Percentiles rank a stretch among this genome's conserved stretches.
Evolutionary conservation across 1,140 invertebrate species (phyloP).

Genomic region (Paramacrobiotus metropolitanus): DNA sequence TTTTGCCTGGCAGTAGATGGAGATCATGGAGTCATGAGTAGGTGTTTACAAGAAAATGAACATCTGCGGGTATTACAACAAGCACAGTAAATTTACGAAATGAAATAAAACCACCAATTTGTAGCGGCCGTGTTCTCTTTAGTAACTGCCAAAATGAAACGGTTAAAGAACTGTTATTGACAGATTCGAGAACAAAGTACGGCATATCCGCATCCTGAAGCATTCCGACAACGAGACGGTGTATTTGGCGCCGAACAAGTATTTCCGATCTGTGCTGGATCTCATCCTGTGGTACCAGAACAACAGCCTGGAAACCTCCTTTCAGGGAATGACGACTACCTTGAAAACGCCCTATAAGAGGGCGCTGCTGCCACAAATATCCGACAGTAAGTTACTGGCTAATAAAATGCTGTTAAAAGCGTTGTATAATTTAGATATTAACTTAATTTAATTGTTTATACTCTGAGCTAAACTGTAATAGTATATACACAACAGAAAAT

Average conservation of each 20-base stretch:
- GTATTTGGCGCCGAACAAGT: constrained; percentile 63
- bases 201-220: constrained; percentile 59
- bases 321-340: constrained; percentile 29
- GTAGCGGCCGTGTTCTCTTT: too few relatives aligned
- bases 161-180: constrained; percentile 14
- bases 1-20: too few relatives aligned
- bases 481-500: too few relatives aligned
- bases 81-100: background rate
- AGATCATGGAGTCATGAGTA: too few relatives aligned
- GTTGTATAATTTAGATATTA: too few relatives aligned
- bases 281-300: constrained; percentile 69
- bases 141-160: too few relatives aligned
- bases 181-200: constrained; percentile 54
- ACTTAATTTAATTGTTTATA: too few relatives aligned
- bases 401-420: too few relatives aligned
- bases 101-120: background rate
- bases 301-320: constrained; percentile 64
- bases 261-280: constrained; percentile 65
- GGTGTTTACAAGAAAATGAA: too few relatives aligned
- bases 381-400: too few relatives aligned
- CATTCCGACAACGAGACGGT: constrained; percentile 34
- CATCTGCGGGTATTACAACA: too few relatives aligned
- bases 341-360: constrained; percentile 23
- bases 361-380: constrained; percentile 7
- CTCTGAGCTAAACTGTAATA: too few relatives aligned